Conservation (phyloP, 2,113 vertebrate species). For the Hippocampus barbouri region DNA sequence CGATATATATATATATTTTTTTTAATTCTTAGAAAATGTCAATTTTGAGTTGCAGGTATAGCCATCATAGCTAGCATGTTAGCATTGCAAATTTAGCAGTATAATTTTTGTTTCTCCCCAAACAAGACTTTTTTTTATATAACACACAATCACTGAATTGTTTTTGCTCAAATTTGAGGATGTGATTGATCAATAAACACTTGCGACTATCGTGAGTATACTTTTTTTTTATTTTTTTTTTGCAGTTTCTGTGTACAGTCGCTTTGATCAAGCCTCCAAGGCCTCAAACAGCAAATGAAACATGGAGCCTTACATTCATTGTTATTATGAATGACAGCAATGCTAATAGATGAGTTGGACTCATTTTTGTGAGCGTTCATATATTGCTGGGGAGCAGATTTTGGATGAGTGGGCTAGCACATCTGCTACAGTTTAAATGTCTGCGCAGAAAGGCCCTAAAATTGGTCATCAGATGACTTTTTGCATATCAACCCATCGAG, state of each 20-base stretch:
- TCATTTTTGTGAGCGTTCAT: no score
- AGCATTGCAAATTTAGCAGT: not conserved
- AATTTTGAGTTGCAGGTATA: not conserved
- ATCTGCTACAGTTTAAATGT: not conserved
- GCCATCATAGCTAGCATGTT: not conserved
- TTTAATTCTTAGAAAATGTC: not conserved
- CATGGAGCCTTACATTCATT: conserved; percentile 19
- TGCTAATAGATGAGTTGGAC: no score
- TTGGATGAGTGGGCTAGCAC: not conserved
- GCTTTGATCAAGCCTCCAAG: no score
- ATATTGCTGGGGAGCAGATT: no score
- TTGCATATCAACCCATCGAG: not conserved
- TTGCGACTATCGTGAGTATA: no score
- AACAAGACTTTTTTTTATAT: no score
- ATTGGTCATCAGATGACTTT: not conserved
- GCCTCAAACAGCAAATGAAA: conserved; percentile 10
- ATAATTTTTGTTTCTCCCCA: no score
- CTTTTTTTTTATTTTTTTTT: no score
- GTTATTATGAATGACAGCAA: not conserved
- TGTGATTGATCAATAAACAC: no score
- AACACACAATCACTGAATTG: not conserved
- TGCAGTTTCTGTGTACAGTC: conserved; percentile 10
- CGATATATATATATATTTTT: conserved; percentile 5
- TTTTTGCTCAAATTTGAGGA: not conserved
- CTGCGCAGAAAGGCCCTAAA: not conserved